Conservation (phyloP, 1,140 invertebrate genomes). For the Lepidurus packardi region DNA sequence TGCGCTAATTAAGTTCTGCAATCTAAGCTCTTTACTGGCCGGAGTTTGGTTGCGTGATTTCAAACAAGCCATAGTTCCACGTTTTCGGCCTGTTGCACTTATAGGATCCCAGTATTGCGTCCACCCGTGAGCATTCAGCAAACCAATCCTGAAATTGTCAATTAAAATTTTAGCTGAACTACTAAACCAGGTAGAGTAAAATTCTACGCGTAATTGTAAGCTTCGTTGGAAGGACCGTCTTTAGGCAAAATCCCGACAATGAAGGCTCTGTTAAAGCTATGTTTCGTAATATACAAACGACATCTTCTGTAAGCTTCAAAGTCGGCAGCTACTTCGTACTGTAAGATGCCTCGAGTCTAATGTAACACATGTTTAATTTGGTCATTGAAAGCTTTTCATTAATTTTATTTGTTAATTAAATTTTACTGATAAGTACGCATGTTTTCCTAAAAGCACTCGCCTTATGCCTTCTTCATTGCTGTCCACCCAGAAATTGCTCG, state of each 20-base stretch:
- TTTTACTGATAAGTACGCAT: not conserved
- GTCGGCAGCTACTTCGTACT: not conserved
- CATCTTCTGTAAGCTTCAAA: not conserved
- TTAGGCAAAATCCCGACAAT: not conserved
- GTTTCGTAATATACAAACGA: conserved; percentile 10
- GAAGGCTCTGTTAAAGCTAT: not conserved
- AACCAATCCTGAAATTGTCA: not conserved
- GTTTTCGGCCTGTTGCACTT: not conserved
- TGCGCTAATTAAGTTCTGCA: not conserved
- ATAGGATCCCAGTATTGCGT: not conserved
- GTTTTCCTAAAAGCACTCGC: not conserved
- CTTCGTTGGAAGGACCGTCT: not conserved
- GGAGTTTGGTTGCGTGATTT: not conserved
- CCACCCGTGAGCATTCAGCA: not conserved
- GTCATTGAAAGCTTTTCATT: too few relatives aligned
- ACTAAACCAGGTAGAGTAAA: not conserved
- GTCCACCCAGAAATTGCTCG: not conserved
- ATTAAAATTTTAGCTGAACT: not conserved
- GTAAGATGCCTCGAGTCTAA: not conserved
- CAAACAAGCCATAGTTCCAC: not conserved
- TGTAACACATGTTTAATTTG: too few relatives aligned
- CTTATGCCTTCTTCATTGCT: not conserved
- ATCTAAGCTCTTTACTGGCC: not conserved
- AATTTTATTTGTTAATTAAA: not conserved
- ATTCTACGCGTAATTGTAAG: not conserved